Percentiles rank a stretch among this genome's conserved stretches.
phyloP scores from a whole-genome alignment of 2,113 vertebrate species.

The Scatophagus argus region DNA sequence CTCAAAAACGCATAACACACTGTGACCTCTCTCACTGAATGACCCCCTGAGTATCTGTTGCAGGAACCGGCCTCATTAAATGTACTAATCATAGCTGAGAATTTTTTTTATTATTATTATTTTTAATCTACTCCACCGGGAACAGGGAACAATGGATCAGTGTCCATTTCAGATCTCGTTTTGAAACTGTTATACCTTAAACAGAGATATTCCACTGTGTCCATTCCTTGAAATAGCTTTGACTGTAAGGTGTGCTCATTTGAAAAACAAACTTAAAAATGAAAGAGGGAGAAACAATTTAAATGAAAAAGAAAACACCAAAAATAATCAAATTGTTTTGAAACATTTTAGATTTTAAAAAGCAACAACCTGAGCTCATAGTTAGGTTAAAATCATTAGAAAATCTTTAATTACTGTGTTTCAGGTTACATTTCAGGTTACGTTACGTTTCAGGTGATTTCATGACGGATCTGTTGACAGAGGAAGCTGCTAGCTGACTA shows the following conservation, averaged over 20 bases:
- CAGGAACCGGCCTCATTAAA: conserved; percentile 41
- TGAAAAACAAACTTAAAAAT: background rate
- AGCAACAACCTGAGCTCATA: background rate
- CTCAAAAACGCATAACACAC: conserved; percentile 23
- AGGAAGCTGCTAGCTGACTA: background rate
- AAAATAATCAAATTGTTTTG: background rate
- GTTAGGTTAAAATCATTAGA: background rate
- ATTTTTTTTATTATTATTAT: too few species aligned
- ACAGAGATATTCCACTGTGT: background rate
- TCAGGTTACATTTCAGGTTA: background rate
- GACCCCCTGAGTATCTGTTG: conserved; percentile 25
- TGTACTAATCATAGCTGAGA: conserved; percentile 16
- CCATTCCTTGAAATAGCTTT: background rate
- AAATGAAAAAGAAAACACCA: background rate
- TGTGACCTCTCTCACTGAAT: conserved; percentile 13
- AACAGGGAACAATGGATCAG: conserved; percentile 4
- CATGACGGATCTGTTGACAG: too few species aligned
- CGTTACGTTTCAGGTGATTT: too few species aligned
- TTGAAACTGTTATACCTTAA: background rate
- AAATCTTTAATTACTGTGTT: background rate
- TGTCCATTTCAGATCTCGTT: background rate
- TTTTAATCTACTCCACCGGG: background rate
- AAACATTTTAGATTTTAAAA: background rate
- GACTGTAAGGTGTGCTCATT: background rate
- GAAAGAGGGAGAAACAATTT: background rate